Evolutionary conservation across 2,797 vertebrate species (phyloP), one percentile per base, ranked within the genome.

Genomic region (Halcyon badia): DNA sequence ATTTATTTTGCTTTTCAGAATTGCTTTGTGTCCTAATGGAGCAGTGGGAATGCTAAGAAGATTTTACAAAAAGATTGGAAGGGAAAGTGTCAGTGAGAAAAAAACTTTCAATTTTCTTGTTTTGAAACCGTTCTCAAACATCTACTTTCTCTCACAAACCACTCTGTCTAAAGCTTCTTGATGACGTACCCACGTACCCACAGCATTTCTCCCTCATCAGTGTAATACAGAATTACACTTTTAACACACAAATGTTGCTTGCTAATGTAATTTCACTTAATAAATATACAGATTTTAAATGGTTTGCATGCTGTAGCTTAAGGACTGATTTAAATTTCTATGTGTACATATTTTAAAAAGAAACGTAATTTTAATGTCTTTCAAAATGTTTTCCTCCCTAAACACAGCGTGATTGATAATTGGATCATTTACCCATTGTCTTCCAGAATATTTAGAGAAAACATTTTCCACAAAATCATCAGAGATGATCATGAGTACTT

Each of bases 1-100:
- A 71, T 89, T 94, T 94, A 30, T 88, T 95, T 80, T 72, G 33
- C 54, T 86, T 88, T 91, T 65, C 83, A 92, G 83, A 96, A 79
- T 20, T 81, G 57, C 14, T 78, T 90, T 60, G 35, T 89, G 31
- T 91, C 66, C 79, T 61, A 48, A 86, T 6, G n/a, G 87, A 90
- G 51, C 46, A 81, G 31, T 57, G 71, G 44, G 52, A 81, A 58
- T 4, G 8, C 42, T 42, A 93, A 91, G 30, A 65, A 42, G 54
- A 52, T 57, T 83, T 94, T 25, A 68, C 9, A 79, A 80, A 73
- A 41, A 69, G 37, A 65, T 5, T 41, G 5, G 0, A 2, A 70
- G 89, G 81, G 31, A 10, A 60, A 83, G 11, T 10, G 26, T 46
- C 48, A 71, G 46, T 5, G 12, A 42, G 58, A 33, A 89, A 76